These are phyloP conservation scores for Mustelus asterias DNA, from an alignment of 2,113 vertebrate genomes.

Conservation along the genomic window DNA sequence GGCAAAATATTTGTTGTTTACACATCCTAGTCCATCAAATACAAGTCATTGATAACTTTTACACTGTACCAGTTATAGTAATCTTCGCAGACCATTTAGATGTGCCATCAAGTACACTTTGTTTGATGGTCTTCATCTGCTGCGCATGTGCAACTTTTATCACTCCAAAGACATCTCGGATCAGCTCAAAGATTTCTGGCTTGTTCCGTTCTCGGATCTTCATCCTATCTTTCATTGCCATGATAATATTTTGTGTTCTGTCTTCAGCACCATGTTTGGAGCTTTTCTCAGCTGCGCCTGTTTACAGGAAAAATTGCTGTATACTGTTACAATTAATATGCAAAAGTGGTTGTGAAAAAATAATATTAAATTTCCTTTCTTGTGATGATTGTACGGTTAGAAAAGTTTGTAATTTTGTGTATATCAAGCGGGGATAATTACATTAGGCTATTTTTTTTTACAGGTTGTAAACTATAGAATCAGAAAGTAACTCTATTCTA, in stretches of 20 bases:
- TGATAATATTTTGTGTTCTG: constrained; percentile 95
- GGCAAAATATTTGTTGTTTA: not conserved
- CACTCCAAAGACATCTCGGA: constrained; percentile 83
- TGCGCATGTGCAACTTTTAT: constrained; percentile 78
- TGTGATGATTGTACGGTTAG: not conserved
- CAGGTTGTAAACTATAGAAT: not conserved
- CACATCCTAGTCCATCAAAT: not conserved
- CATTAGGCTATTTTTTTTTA: not conserved
- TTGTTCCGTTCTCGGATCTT: constrained; percentile 97
- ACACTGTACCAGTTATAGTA: constrained; percentile 80
- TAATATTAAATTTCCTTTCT: not conserved
- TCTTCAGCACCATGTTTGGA: constrained; percentile 95
- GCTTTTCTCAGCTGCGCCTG: constrained; percentile 95
- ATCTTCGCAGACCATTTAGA: constrained; percentile 99
- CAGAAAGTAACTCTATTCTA: not conserved
- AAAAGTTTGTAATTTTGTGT: not conserved
- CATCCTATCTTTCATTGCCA: constrained; percentile 99
- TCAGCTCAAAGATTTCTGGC: constrained; percentile 93
- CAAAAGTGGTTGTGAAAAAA: not conserved
- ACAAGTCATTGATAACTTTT: not conserved
- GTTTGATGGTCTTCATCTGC: constrained; percentile 97
- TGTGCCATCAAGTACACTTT: constrained; percentile 94
- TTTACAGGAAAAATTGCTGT: not conserved
- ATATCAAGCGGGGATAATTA: not conserved
- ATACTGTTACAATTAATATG: not conserved